phyloP scores from a whole-genome alignment of 2,113 vertebrate genomes.

The Forbesichthys agassizii region DNA sequence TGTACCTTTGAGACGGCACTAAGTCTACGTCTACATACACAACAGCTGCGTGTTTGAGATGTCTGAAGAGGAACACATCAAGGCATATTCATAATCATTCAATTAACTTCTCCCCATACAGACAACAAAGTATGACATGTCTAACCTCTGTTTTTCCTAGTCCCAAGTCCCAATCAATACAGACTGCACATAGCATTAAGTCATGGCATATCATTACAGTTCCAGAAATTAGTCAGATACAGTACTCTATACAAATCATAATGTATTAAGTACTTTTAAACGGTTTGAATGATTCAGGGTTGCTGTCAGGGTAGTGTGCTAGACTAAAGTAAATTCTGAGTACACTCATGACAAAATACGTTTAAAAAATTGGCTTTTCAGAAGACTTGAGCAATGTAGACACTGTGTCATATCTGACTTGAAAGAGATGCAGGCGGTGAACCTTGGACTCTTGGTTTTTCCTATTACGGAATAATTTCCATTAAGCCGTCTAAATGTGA shows the following conservation, averaged over 20 bases:
- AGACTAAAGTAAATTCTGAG: background rate
- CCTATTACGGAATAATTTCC: conserved; percentile 58
- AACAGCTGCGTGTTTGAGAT: background rate
- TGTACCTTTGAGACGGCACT: conserved; percentile 25
- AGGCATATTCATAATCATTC: background rate
- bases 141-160: background rate
- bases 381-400: conserved; percentile 39
- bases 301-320: background rate
- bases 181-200: background rate
- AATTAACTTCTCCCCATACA: background rate
- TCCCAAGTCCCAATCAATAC: background rate
- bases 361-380: conserved; percentile 33
- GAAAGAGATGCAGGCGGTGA: conserved; percentile 43
- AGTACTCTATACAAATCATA: background rate
- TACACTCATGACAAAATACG: background rate
- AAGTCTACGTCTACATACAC: background rate
- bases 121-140: background rate
- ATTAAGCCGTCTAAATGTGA: conserved; percentile 54
- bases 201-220: too few relatives aligned
- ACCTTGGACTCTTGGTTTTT: conserved; percentile 44
- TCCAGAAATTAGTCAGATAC: background rate
- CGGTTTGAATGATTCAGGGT: background rate
- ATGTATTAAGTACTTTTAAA: background rate
- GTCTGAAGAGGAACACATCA: conserved; percentile 9
- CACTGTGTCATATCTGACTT: conserved; percentile 25